Percentiles rank a stretch among this genome's conserved stretches.
These are phyloP conservation scores for Sebastes itinus DNA, from an alignment of 2,797 vertebrate species.

Conservation along the genomic window DNA sequence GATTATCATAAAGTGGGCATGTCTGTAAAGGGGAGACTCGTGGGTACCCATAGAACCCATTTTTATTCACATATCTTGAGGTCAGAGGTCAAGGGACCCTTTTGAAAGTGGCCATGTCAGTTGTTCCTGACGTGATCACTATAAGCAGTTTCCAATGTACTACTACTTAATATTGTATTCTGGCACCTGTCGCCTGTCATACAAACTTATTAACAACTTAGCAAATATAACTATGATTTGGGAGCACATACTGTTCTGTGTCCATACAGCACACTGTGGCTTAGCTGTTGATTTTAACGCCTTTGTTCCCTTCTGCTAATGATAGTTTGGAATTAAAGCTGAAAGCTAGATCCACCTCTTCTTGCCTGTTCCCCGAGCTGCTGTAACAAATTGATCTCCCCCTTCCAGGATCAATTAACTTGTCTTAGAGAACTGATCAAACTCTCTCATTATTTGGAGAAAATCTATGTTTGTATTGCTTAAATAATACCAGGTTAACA, in stretches of 20 bases:
- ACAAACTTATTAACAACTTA: neutral
- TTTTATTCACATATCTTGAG: too few relatives aligned
- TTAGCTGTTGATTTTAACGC: conserved; percentile 2
- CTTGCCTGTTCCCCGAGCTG: conserved; percentile 14
- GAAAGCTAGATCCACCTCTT: conserved; percentile 4
- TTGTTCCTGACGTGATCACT: neutral
- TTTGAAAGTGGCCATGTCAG: too few relatives aligned
- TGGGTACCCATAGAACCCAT: too few relatives aligned
- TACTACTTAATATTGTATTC: neutral
- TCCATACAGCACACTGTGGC: neutral
- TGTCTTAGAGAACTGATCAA: conserved; percentile 23
- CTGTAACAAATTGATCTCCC: conserved; percentile 27
- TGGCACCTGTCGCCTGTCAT: neutral
- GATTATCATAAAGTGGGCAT: too few relatives aligned
- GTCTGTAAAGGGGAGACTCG: too few relatives aligned
- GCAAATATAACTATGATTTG: neutral
- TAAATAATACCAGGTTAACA: conserved; percentile 21
- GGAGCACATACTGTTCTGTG: neutral
- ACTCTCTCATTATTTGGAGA: conserved; percentile 27
- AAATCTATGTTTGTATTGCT: conserved; percentile 2
- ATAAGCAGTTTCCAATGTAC: neutral
- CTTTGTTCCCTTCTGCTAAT: conserved; percentile 5
- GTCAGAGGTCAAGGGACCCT: too few relatives aligned
- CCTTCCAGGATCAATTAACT: conserved; percentile 33
- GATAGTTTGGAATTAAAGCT: conserved; percentile 31